Evolutionary conservation across 2,113 vertebrate species (phyloP).

Genomic region (Ciconia stormi): DNA sequence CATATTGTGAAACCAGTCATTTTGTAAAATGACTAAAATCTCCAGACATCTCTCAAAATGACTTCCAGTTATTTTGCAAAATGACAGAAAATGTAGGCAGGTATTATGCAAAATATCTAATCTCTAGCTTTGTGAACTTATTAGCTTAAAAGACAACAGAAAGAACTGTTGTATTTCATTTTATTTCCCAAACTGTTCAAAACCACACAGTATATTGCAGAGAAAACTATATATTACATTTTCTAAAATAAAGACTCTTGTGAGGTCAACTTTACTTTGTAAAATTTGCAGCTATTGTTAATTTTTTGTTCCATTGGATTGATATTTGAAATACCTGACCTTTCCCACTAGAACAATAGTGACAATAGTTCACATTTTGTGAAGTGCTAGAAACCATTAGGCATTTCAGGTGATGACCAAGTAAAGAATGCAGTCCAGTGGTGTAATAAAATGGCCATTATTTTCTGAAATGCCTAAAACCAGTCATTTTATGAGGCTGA

Average conservation of each 20-base stretch:
- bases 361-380: not conserved
- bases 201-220: not conserved
- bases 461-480: not conserved
- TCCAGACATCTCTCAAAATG: not conserved
- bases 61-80: not conserved
- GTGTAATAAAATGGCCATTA: not conserved
- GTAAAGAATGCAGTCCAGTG: not conserved
- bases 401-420: not conserved
- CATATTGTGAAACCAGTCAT: not conserved
- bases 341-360: not conserved
- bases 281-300: not conserved
- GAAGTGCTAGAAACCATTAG: not conserved
- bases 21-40: not conserved
- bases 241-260: not conserved
- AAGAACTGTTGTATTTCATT: not conserved
- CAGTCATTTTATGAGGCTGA: not conserved
- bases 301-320: not conserved
- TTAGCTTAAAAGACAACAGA: not conserved
- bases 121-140: not conserved
- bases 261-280: not conserved
- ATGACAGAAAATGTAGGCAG: not conserved
- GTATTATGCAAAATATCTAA: not conserved
- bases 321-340: not conserved
- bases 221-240: not conserved
- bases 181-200: not conserved